Percentiles rank a stretch among this genome's conserved stretches.
These are phyloP conservation scores for Drosophila formosana DNA, from an alignment of 2,888 invertebrate genomes.

Conservation along the genomic window DNA sequence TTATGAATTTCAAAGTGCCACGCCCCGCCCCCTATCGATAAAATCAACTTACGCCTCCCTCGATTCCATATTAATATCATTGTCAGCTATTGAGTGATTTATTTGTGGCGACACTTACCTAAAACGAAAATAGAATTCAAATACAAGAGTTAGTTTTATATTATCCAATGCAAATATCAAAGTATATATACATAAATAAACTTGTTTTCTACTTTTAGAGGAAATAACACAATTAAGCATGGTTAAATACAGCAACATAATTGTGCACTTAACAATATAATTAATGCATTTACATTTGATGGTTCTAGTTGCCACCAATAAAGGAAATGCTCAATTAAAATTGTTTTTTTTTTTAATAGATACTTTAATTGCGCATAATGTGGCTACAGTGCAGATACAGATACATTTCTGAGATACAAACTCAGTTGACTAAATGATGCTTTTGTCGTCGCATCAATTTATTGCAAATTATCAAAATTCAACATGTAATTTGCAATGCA, in stretches of 20 bases:
- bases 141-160: constrained; percentile 28
- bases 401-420: not conserved
- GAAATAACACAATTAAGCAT: not conserved
- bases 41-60: not conserved
- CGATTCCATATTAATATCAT: not conserved
- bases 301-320: not conserved
- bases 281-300: not conserved
- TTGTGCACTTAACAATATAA: not conserved
- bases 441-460: too few relatives aligned
- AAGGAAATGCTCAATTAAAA: not conserved
- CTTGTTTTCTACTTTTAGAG: constrained; percentile 15
- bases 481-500: too few relatives aligned
- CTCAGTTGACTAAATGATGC: too few relatives aligned
- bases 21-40: not conserved
- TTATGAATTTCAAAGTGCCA: constrained; percentile 49
- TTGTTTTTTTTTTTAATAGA: not conserved
- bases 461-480: too few relatives aligned
- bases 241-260: not conserved
- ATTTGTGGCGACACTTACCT: constrained; percentile 63
- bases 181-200: not conserved
- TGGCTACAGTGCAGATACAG: not conserved
- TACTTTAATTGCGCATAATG: not conserved
- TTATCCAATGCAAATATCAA: too few relatives aligned
- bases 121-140: constrained; percentile 43
- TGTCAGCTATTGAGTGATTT: constrained; percentile 35